A percentile compares a stretch with the other conserved stretches of the same genome.
Conservation (phyloP, 2,797 vertebrate genomes). For the Siniperca obscura region DNA sequence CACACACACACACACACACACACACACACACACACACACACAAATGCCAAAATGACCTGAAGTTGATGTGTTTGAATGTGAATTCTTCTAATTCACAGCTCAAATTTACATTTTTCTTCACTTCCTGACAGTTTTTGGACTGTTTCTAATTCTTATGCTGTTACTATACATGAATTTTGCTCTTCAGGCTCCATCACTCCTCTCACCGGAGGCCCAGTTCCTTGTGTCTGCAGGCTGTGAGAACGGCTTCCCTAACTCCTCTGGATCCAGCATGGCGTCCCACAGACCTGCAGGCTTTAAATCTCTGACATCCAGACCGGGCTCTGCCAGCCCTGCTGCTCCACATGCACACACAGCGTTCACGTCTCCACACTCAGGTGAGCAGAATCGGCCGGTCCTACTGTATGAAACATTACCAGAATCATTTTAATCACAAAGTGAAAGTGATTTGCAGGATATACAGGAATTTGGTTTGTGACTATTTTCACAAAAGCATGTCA, state of each 20-base stretch:
- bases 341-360: conserved; percentile 78
- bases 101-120: not conserved
- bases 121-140: not conserved
- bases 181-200: conserved; percentile 83
- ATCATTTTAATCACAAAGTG: not conserved
- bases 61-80: not conserved
- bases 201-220: conserved; percentile 84
- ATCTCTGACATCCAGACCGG: conserved; percentile 78
- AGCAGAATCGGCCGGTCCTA: not conserved
- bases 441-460: not conserved
- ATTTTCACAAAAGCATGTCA: not conserved
- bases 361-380: conserved; percentile 83
- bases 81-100: not conserved
- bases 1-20: too few relatives aligned
- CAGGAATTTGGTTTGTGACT: not conserved
- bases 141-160: not conserved
- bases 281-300: conserved; percentile 84
- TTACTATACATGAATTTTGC: not conserved
- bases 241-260: conserved; percentile 80
- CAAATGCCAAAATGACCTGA: not conserved
- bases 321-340: conserved; percentile 74
- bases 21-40: not conserved
- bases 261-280: conserved; percentile 74
- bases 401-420: not conserved
- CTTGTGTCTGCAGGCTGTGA: conserved; percentile 82